Conservation (phyloP, 2,797 vertebrate genomes). For the Tokudaia muenninki region DNA sequence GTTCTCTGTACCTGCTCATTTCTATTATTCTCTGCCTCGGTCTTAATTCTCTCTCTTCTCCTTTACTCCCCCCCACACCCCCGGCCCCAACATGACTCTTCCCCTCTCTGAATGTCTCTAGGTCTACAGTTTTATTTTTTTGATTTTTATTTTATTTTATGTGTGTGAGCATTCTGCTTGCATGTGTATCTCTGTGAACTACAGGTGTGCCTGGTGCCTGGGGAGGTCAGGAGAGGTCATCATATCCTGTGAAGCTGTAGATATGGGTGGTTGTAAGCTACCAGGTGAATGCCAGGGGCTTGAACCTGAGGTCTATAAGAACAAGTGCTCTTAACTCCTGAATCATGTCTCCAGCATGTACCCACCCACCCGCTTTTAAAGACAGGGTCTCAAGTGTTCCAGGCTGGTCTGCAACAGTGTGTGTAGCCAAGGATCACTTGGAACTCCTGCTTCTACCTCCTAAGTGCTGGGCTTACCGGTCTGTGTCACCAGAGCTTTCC, state of each 20-base stretch:
- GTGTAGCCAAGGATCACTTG: background rate
- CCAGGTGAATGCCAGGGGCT: too few relatives aligned
- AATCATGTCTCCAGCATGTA: background rate
- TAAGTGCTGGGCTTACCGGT: background rate
- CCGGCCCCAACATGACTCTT: background rate
- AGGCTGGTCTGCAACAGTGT: background rate
- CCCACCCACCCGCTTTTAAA: background rate
- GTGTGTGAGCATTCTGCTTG: background rate
- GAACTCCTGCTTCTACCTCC: background rate
- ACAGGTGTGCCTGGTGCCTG: background rate
- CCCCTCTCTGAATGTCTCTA: background rate
- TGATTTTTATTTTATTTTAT: background rate
- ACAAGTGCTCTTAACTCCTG: background rate
- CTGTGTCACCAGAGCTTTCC: background rate
- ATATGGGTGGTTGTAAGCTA: background rate
- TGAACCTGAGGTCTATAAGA: background rate
- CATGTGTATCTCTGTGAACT: background rate
- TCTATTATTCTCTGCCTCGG: background rate
- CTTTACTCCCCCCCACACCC: accelerated
- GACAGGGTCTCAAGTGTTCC: background rate
- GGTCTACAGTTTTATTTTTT: background rate
- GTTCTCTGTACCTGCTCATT: background rate
- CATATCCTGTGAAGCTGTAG: too few relatives aligned
- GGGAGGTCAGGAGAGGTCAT: background rate
- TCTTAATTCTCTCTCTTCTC: background rate